Evolutionary conservation across 2,797 vertebrate genomes (phyloP).

Genomic region (Tragopan temminckii): DNA sequence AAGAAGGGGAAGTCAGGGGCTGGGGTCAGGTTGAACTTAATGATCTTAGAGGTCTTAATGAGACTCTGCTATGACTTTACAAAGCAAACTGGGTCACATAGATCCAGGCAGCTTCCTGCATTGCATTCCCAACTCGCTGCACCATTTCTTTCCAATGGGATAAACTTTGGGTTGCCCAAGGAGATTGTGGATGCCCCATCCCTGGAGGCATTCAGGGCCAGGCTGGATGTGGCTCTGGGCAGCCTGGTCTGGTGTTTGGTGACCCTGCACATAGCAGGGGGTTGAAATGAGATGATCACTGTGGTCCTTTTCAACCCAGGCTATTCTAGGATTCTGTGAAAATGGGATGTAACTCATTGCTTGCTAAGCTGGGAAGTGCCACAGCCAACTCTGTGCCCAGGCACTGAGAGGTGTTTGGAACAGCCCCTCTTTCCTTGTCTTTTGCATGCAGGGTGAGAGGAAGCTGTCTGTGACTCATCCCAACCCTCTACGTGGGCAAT

Average conservation of each 20-base stretch:
- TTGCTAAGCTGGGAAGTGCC: slow-evolving; percentile 65
- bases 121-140: not conserved
- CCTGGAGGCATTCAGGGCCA: too few relatives aligned
- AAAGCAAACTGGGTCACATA: not conserved
- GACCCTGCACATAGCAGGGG: too few relatives aligned
- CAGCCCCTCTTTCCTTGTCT: slow-evolving; percentile 34
- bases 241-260: too few relatives aligned
- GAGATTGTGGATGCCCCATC: too few relatives aligned
- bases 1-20: too few relatives aligned
- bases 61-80: too few relatives aligned
- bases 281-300: too few relatives aligned
- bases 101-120: not conserved
- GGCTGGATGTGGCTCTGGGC: too few relatives aligned
- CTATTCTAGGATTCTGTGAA: not conserved
- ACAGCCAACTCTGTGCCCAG: slow-evolving; percentile 63
- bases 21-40: too few relatives aligned
- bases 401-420: slow-evolving; percentile 12
- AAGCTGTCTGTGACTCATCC: not conserved
- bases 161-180: not conserved
- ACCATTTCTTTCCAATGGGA: not conserved
- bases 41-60: too few relatives aligned
- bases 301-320: too few relatives aligned
- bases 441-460: not conserved
- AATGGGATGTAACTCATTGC: slow-evolving; percentile 13
- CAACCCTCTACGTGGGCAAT: slow-evolving; percentile 29